Evolutionary conservation across 2,888 invertebrate species (phyloP), one percentile per base, ranked within the genome.

Genomic region (Eupithecia dodoneata): DNA sequence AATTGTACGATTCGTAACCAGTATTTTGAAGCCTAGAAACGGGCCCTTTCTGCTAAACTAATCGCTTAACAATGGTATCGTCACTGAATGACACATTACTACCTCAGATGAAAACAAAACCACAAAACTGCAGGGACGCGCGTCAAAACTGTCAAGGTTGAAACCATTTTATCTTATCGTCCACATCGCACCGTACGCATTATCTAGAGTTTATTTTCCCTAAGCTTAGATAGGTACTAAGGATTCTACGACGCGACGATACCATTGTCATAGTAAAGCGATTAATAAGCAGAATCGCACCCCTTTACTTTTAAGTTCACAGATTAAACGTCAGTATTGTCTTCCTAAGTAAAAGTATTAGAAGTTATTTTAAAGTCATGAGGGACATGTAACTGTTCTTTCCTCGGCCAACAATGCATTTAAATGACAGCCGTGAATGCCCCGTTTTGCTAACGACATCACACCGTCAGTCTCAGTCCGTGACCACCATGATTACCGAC

Each of bases 391-490:
- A 18, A 70, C 67, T 18, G 67, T 69, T 67, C 7, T 42, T 45
- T 4, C 13, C 45, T 9, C 18, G 13, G n/a, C 41, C 30, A 74
- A 63, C 59, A 74, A 70, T 41, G 41, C 63, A 41, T 30, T 70
- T 49, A 49, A 75, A 65, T 55, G 74, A 71, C 71, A 73, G 52
- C 69, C 73, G 71, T 71, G 70, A 73, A 76, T 76, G 73, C 49
- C 70, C 71, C 42, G 59, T 76, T 76, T 69, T 59, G 66, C 63
- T 69, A 76, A 69, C 67, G 67, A 69, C n/a, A 44, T 69, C 67
- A n/a, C 67, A 67, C 42, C 44, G 4, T 18, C 10, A 10, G 10
- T 63, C 12, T 18, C 10, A 10, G 10, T 63, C 12, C 63, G 63
- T 63, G 63, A 63, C 63, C 63, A 63, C 63, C 63, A 63, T 63